Percentiles rank a stretch among this genome's conserved stretches.
phyloP scores from a whole-genome alignment of 2,888 invertebrate genomes.

The Scaptodrosophila latifasciaeformis region DNA sequence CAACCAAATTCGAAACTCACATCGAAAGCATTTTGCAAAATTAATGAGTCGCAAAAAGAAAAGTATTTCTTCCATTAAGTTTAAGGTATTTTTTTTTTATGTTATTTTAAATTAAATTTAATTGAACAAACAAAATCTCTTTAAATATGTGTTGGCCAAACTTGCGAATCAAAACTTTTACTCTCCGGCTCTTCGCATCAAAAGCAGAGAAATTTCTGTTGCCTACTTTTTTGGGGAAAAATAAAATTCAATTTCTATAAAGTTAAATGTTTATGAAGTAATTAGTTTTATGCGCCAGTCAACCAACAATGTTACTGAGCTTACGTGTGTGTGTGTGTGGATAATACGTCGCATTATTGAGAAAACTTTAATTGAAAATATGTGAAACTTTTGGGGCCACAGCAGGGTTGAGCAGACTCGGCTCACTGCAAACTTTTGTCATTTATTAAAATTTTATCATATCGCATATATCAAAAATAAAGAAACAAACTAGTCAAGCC shows the following conservation, averaged over 20 bases:
- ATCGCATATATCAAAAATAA: too few species aligned
- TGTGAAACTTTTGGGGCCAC: conserved; percentile 36
- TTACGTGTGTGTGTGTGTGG: conserved; percentile 12
- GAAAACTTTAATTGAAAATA: conserved; percentile 61
- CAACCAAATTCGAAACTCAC: conserved; percentile 1
- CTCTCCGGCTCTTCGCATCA: too few species aligned
- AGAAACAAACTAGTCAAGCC: too few species aligned
- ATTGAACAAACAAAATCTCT: too few species aligned
- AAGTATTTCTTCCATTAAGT: too few species aligned
- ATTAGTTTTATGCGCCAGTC: conserved; percentile 45
- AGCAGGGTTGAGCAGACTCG: neutral
- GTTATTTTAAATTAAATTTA: too few species aligned
- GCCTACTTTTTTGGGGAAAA: conserved; percentile 30
- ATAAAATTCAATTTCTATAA: conserved; percentile 30
- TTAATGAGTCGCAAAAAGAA: too few species aligned
- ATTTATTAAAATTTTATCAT: conserved; percentile 67
- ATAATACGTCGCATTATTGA: conserved; percentile 21
- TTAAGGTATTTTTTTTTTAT: too few species aligned
- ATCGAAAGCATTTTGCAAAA: neutral
- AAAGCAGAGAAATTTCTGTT: conserved; percentile 6
- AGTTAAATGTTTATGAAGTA: conserved; percentile 61
- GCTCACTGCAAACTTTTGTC: conserved; percentile 51
- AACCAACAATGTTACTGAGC: neutral
- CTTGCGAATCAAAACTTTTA: neutral
- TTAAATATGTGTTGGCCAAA: too few species aligned